Evolutionary conservation across 2,888 invertebrate species (phyloP).

Genomic region (Phrixothrix hirtus): DNA sequence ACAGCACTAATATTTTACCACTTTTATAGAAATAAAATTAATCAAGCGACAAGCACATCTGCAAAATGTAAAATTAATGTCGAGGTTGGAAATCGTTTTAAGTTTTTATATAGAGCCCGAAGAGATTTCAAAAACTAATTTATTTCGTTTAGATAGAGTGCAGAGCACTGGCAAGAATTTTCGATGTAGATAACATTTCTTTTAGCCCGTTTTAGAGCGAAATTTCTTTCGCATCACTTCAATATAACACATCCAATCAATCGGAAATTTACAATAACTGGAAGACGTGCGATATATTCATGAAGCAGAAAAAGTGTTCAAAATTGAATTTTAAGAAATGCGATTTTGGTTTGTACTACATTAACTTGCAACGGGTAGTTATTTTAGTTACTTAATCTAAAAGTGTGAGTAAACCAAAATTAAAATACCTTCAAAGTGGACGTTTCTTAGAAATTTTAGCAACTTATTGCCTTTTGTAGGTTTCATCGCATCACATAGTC

Average conservation of each 20-base stretch:
- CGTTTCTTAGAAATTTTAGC: constrained; percentile 80
- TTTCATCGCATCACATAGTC: constrained; percentile 86
- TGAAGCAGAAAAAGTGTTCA: constrained; percentile 18
- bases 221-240: constrained; percentile 25
- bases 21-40: no score
- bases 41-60: no score
- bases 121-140: background rate
- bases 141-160: constrained; percentile 21
- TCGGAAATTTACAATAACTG: constrained; percentile 42
- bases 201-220: constrained; percentile 10
- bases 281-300: constrained; percentile 22
- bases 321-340: constrained; percentile 24
- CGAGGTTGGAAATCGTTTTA: no score
- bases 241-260: constrained; percentile 37
- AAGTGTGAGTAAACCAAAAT: background rate
- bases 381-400: background rate
- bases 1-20: no score
- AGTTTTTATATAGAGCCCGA: no score
- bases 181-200: constrained; percentile 20
- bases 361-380: background rate
- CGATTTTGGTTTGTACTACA: constrained; percentile 6
- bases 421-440: constrained; percentile 78
- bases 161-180: constrained; percentile 14
- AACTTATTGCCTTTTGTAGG: constrained; percentile 87
- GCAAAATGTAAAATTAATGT: no score